A percentile compares a stretch with the other conserved stretches of the same genome.
Evolutionary conservation across 2,113 vertebrate species (phyloP).

Genomic region (Empidonax traillii): DNA sequence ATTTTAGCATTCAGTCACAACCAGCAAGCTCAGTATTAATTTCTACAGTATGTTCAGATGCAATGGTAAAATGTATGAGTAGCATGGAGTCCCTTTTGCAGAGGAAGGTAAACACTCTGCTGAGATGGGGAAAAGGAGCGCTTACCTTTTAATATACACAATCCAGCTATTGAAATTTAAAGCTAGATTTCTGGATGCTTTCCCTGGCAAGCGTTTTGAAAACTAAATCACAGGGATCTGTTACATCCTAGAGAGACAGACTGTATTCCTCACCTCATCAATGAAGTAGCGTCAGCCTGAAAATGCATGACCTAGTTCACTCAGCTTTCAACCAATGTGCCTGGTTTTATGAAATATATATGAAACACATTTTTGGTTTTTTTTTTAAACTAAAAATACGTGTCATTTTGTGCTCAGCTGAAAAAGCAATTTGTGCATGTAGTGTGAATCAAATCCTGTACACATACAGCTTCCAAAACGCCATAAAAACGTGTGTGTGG

Average conservation of each 20-base stretch:
- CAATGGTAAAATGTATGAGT: not conserved
- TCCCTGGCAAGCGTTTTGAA: constrained; percentile 14
- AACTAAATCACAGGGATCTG: constrained; percentile 18
- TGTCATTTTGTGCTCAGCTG: constrained; percentile 27
- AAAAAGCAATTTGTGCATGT: constrained; percentile 45
- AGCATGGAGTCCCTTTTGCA: not conserved
- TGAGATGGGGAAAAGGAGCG: not conserved
- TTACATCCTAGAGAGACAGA: constrained; percentile 21
- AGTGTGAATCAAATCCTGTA: constrained; percentile 23
- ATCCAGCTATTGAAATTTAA: constrained; percentile 12
- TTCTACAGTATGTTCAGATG: not conserved
- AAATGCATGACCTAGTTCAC: constrained; percentile 31
- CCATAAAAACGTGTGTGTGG: not conserved
- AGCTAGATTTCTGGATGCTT: constrained; percentile 22
- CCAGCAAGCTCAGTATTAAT: not conserved
- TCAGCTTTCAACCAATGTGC: constrained; percentile 29
- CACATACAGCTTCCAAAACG: not conserved
- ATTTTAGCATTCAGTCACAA: not conserved
- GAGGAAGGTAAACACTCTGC: not conserved
- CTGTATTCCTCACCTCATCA: constrained; percentile 41
- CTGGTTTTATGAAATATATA: constrained; percentile 44
- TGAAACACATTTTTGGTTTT: not conserved
- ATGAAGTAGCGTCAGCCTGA: constrained; percentile 34
- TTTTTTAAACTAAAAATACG: constrained; percentile 44
- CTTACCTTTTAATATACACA: not conserved